These are phyloP conservation scores for Epicauta chinensis DNA, from an alignment of 1,140 invertebrate species.

Conservation along the genomic window DNA sequence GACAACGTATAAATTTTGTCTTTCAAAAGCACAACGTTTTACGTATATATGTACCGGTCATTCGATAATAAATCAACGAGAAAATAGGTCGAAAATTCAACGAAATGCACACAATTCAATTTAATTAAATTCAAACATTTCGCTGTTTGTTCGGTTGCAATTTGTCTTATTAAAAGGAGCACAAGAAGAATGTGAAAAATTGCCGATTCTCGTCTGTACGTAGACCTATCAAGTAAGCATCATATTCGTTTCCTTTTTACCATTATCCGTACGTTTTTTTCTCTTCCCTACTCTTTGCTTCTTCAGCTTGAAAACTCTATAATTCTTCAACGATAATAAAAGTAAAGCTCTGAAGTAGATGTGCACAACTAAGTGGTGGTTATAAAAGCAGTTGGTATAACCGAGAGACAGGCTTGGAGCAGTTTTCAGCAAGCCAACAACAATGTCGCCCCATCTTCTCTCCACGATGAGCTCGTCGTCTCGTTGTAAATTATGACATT, in stretches of 20 bases:
- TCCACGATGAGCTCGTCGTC: constrained; percentile 3
- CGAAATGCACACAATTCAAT: not conserved
- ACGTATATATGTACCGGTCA: not conserved
- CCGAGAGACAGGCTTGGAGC: constrained; percentile 7
- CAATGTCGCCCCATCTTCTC: not conserved
- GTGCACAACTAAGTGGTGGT: constrained; percentile 7
- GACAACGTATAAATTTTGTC: constrained; percentile 10
- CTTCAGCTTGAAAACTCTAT: constrained; percentile 1
- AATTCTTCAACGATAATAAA: constrained; percentile 17
- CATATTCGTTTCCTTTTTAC: constrained; percentile 9
- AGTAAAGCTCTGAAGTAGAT: constrained; percentile 13
- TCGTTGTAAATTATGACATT: constrained; percentile 29
- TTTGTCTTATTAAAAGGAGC: no score
- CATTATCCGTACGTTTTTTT: constrained; percentile 2
- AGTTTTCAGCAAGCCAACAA: constrained; percentile 19
- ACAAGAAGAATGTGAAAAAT: not conserved
- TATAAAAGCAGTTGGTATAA: constrained; percentile 18
- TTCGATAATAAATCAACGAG: constrained; percentile 5
- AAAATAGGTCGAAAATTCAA: constrained; percentile 8
- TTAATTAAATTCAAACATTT: constrained; percentile 11
- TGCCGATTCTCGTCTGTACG: constrained; percentile 1
- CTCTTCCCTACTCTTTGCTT: no score
- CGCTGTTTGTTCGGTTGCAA: no score
- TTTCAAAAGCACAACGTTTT: constrained; percentile 3
- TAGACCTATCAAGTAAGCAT: constrained; percentile 2